phyloP scores from a whole-genome alignment of 2,888 invertebrate species.

The Habrosyne pyritoides region DNA sequence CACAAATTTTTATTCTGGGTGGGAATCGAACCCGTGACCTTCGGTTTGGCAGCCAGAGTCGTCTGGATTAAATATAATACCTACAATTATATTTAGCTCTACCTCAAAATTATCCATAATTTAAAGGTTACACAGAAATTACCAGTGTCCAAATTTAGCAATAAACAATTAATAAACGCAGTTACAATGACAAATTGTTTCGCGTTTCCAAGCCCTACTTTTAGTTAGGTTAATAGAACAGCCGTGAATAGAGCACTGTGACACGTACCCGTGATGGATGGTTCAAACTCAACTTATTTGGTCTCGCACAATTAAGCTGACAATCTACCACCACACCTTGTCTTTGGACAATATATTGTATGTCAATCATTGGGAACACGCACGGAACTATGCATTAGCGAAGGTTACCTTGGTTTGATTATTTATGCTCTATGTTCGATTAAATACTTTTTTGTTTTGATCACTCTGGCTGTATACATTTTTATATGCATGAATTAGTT shows the following conservation, averaged over 20 bases:
- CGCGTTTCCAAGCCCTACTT: conserved; percentile 58
- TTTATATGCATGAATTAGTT: background rate
- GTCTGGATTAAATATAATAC: no score
- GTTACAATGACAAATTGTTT: conserved; percentile 64
- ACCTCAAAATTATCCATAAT: no score
- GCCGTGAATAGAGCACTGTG: conserved; percentile 55
- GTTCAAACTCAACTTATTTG: conserved; percentile 58
- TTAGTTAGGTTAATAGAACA: conserved; percentile 58
- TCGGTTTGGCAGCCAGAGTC: no score
- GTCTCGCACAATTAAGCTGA: conserved; percentile 69
- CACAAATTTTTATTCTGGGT: no score
- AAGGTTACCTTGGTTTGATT: background rate
- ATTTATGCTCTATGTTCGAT: background rate
- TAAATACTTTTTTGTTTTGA: background rate
- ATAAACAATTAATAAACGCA: conserved; percentile 34
- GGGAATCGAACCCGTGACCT: no score
- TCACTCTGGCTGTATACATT: no score
- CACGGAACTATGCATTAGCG: conserved; percentile 59
- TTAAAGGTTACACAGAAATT: background rate
- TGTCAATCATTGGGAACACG: conserved; percentile 67
- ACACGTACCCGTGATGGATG: conserved; percentile 69
- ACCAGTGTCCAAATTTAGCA: conserved; percentile 18
- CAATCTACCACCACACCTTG: conserved; percentile 71
- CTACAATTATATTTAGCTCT: no score
- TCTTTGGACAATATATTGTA: conserved; percentile 72